A percentile compares a stretch with the other conserved stretches of the same genome.
Evolutionary conservation across 2,113 vertebrate genomes (phyloP).

Genomic region (Myotis lucifugus): DNA sequence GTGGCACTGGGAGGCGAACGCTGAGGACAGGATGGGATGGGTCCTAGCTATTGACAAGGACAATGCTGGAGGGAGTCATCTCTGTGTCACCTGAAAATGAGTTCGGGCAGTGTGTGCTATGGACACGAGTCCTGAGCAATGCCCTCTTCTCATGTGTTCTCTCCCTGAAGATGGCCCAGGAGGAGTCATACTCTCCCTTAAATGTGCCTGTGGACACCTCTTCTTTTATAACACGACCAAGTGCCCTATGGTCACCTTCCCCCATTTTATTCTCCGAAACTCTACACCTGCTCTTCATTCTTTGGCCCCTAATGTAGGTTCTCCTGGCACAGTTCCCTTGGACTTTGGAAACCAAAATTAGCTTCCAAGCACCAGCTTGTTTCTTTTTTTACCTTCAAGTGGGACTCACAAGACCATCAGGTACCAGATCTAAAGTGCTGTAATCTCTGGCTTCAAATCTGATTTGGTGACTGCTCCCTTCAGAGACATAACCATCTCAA

Average conservation of each 20-base stretch:
- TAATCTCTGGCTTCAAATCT: not conserved
- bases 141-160: conserved; percentile 76
- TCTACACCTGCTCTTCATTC: conserved; percentile 84
- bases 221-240: conserved; percentile 83
- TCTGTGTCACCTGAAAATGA: not conserved
- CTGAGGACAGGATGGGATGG: not conserved
- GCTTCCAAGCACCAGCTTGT: not conserved
- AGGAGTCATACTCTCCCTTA: conserved; percentile 79
- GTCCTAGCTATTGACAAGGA: not conserved
- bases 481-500: not conserved
- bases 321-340: not conserved
- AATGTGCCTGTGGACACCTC: conserved; percentile 81
- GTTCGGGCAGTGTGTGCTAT: not conserved
- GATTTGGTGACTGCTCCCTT: not conserved
- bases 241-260: conserved; percentile 79
- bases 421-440: not conserved
- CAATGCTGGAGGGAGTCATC: not conserved
- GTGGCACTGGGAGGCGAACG: not conserved
- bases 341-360: not conserved
- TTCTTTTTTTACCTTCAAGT: not conserved
- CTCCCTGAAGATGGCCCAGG: conserved; percentile 57
- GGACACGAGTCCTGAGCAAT: conserved; percentile 66
- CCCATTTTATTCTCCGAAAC: conserved; percentile 71
- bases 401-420: not conserved
- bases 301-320: conserved; percentile 80